Evolutionary conservation across 1,140 invertebrate genomes (phyloP).

Genomic region (honey bee (Apis mellifera)): Amel_HAv3.1 CM009931.2:19702001-19702500

Average conservation of each 20-base stretch:
- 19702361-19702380: slow-evolving; percentile 51
- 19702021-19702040: slow-evolving; percentile 89
- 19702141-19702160: background rate
- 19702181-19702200: no score
- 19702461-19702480: slow-evolving; percentile 18
- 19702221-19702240: background rate
- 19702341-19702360: slow-evolving; percentile 41
- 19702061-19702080: slow-evolving; percentile 93
- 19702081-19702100: slow-evolving; percentile 93
- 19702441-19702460: slow-evolving; percentile 32
- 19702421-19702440: slow-evolving; percentile 16
- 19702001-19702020: slow-evolving; percentile 89
- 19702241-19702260: no score
- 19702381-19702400: slow-evolving; percentile 2
- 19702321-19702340: slow-evolving; percentile 22
- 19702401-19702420: slow-evolving; percentile 11
- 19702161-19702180: no score
- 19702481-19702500: background rate
- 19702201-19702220: background rate
- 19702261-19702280: background rate
- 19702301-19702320: no score
- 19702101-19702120: slow-evolving; percentile 85
- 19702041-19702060: slow-evolving; percentile 87
- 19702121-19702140: no score
- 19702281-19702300: background rate